Evolutionary conservation across 1,140 invertebrate genomes (phyloP).

Genomic region (Orchestia grillus): DNA sequence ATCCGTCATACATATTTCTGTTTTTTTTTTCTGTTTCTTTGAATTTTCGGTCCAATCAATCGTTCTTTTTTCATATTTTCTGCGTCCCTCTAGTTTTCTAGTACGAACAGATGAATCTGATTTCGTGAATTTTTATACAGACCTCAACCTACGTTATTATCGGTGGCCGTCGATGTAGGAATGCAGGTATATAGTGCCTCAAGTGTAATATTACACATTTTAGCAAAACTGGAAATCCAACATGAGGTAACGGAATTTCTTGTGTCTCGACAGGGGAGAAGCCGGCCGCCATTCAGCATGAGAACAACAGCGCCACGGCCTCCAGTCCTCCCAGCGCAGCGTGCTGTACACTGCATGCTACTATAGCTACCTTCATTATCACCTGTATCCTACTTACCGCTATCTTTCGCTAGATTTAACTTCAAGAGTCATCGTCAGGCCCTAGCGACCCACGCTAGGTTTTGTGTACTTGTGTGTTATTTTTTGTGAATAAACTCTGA

Average conservation of each 20-base stretch:
- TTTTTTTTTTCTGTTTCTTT: too few relatives aligned
- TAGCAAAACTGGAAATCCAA: too few relatives aligned
- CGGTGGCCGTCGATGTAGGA: too few relatives aligned
- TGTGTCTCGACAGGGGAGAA: background rate
- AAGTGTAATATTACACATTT: too few relatives aligned
- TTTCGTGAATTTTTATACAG: too few relatives aligned
- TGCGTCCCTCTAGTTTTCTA: too few relatives aligned
- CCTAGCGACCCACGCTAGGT: background rate
- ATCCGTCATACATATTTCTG: too few relatives aligned
- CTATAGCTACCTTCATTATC: background rate
- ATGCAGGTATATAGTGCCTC: too few relatives aligned
- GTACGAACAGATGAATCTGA: too few relatives aligned
- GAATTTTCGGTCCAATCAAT: too few relatives aligned
- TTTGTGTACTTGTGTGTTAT: background rate
- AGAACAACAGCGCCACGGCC: conserved; percentile 45
- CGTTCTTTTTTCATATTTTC: too few relatives aligned
- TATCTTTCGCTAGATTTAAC: background rate
- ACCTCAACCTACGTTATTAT: too few relatives aligned
- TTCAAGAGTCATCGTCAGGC: background rate
- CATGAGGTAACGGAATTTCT: background rate
- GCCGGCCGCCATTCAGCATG: conserved; percentile 37
- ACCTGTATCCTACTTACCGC: background rate
- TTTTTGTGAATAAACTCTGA: background rate
- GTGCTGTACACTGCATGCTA: background rate
- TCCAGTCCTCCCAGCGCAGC: conserved; percentile 21